A percentile compares a stretch with the other conserved stretches of the same genome.
Conservation (phyloP, 2,113 vertebrate genomes). For the Hiodon alosoides region DNA sequence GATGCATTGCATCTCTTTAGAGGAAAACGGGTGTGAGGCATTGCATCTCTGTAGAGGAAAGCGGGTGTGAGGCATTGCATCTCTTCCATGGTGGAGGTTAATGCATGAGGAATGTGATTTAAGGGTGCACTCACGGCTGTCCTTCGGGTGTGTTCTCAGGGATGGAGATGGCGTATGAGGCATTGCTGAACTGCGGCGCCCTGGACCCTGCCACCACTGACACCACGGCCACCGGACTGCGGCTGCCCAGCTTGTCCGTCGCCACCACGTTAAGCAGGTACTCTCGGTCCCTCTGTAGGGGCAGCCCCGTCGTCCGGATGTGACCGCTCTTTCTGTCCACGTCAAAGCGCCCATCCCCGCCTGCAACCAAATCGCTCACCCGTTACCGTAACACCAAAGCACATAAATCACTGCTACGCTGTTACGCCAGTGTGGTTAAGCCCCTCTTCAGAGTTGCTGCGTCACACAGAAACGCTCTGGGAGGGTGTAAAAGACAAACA, state of each 20-base stretch:
- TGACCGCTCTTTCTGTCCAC: slow-evolving; percentile 77
- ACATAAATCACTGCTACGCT: not conserved
- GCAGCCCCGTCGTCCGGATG: slow-evolving; percentile 72
- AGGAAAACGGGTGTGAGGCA: too few species aligned
- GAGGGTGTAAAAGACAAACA: too few species aligned
- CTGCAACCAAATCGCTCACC: slow-evolving; percentile 45
- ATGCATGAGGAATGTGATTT: not conserved
- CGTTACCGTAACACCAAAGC: not conserved
- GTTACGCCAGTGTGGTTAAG: not conserved
- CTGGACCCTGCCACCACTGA: slow-evolving; percentile 71
- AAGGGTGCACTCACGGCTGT: slow-evolving; percentile 66
- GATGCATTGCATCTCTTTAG: too few species aligned
- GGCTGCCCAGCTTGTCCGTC: slow-evolving; percentile 69
- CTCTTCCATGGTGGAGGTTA: too few species aligned
- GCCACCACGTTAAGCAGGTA: slow-evolving; percentile 75
- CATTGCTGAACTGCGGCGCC: slow-evolving; percentile 74
- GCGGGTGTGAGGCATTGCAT: too few species aligned
- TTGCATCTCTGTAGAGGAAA: too few species aligned
- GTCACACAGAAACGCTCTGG: too few species aligned
- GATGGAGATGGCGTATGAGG: slow-evolving; percentile 64
- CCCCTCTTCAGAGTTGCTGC: too few species aligned
- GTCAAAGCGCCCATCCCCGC: slow-evolving; percentile 77
- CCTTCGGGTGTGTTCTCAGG: slow-evolving; percentile 67
- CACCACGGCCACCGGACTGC: slow-evolving; percentile 62
- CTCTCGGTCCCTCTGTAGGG: slow-evolving; percentile 68